Evolutionary conservation across 2,888 invertebrate species (phyloP).

Genomic region (Rhagium mordax): DNA sequence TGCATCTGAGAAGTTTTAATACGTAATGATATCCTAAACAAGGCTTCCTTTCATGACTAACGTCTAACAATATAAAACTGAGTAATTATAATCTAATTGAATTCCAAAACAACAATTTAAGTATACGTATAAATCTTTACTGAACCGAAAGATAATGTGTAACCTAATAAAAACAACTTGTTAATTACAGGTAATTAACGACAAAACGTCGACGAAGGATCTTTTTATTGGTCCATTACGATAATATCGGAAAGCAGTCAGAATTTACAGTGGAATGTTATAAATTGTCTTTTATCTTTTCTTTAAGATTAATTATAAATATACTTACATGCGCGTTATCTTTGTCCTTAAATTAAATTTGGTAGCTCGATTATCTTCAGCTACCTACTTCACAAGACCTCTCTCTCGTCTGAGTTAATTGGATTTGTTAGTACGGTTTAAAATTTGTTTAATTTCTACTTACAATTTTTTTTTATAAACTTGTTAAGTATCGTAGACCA

Average conservation of each 20-base stretch:
- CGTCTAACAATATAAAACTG: conserved; percentile 11
- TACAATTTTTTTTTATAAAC: too few species aligned
- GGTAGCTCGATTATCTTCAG: conserved; percentile 7
- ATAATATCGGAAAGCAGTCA: conserved; percentile 28
- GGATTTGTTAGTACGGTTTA: not conserved
- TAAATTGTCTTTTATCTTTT: conserved; percentile 29
- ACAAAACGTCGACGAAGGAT: conserved; percentile 23
- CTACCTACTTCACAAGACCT: conserved; percentile 5
- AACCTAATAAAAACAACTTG: conserved; percentile 24
- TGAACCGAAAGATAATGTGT: conserved; percentile 22
- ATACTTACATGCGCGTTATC: conserved; percentile 16
- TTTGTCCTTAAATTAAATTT: conserved; percentile 15
- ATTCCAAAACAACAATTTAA: not conserved
- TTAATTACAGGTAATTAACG: conserved; percentile 35
- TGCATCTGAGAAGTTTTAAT: not conserved
- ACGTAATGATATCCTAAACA: not conserved
- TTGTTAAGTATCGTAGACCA: too few species aligned
- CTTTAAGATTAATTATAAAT: conserved; percentile 31
- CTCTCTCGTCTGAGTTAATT: not conserved
- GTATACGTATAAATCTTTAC: conserved; percentile 12
- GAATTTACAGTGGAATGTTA: conserved; percentile 11
- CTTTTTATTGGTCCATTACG: conserved; percentile 37
- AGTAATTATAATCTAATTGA: conserved; percentile 20
- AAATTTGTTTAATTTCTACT: not conserved
- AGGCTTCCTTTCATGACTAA: not conserved